A percentile compares a stretch with the other conserved stretches of the same genome.
These are phyloP conservation scores for Corvus cornix DNA, from an alignment of 2,113 vertebrate genomes.

Conservation along the genomic window DNA sequence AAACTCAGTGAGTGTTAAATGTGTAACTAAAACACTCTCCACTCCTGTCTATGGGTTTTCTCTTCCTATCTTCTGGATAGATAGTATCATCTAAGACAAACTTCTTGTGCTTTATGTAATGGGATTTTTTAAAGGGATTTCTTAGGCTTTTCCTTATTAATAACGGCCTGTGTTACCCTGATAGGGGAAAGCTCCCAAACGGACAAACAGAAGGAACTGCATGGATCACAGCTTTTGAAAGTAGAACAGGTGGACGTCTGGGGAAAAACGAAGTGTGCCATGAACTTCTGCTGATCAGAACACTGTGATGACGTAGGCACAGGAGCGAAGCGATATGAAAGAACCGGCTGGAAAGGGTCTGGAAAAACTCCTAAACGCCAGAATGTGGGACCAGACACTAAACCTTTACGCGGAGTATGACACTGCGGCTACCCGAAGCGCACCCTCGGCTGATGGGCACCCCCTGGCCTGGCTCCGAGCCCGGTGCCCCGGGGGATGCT, in stretches of 20 bases:
- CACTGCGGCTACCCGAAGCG: not conserved
- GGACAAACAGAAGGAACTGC: not conserved
- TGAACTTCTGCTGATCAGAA: not conserved
- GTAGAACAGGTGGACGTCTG: not conserved
- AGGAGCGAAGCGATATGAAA: not conserved
- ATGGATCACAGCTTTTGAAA: not conserved
- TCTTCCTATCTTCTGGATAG: not conserved
- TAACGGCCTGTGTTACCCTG: not conserved
- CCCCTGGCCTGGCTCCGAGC: not conserved
- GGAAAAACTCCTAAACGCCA: not conserved
- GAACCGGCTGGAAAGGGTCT: no score
- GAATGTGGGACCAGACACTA: not conserved
- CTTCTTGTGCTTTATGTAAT: not conserved
- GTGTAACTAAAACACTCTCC: not conserved
- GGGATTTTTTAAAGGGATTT: not conserved
- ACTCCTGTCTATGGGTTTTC: not conserved
- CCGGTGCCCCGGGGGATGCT: not conserved
- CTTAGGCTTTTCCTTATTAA: not conserved
- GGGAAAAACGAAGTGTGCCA: not conserved
- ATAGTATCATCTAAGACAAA: not conserved
- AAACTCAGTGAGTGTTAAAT: not conserved
- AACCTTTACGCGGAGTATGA: rapidly evolving
- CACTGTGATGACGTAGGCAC: rapidly evolving
- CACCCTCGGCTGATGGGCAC: not conserved
- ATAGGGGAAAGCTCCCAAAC: not conserved